Evolutionary conservation across 1,140 invertebrate species (phyloP), one percentile per base, ranked within the genome.

Genomic region (Wasmannia auropunctata): DNA sequence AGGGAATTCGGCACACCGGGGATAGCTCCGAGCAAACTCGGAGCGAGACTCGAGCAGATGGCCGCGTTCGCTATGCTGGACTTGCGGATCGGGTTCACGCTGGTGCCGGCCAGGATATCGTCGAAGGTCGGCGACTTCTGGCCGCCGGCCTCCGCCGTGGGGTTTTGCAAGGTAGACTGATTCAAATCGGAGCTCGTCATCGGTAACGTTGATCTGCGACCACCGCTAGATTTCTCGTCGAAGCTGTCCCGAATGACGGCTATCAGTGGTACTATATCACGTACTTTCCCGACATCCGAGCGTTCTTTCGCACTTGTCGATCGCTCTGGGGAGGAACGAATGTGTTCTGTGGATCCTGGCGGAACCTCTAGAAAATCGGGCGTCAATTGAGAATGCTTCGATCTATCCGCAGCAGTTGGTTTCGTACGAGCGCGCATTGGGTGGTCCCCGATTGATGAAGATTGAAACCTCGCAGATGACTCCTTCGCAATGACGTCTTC

Each of bases 11-110:
- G 91, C 19, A 93, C 74, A 25, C 88, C 90, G 3, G 93, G 90
- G 7, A 91, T 93, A 0, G 92, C 87, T 1, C 93, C 91, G 0
- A 92, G 89, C 2, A 95, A 43, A 43, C 94, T 95, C 4, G 94
- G 91, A 0, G 91, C 93, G 19, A 95, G 91, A 46, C 93, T 95
- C 37, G 94, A 94, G n/a, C 92, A 92, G 11, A 95, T 94, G 0
- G 93, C 94, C 1, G 92, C 87, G 34, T 89, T 93, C 0, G 94
- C 91, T 7, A 94, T 91, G 60, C 94, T 94, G 2, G 86, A 85
- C 58, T 90, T 87, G 80, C 92, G 87, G 0, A 84, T 70, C 0
- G 87, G 89, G 22, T 86, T 91, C 60, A 89, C 85, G 31, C 43
- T 72, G 5, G 70, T 91, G 0, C 69, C 90, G 11, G 84, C 79